Base-by-base conservation (phyloP, 2,888 invertebrate genomes). In the Microdon myrmicae region DNA sequence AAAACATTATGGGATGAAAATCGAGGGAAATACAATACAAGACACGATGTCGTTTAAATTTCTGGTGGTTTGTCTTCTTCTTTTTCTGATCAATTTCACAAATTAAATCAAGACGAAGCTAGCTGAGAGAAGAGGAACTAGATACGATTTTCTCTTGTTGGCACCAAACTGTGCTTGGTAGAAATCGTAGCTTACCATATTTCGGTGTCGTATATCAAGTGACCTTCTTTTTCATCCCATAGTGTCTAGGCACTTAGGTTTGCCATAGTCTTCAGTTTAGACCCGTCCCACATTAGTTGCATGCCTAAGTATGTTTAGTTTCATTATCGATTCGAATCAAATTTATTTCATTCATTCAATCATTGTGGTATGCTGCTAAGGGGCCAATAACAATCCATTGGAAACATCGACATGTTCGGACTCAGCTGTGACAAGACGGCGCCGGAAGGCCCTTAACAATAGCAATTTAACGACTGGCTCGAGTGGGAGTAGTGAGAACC, bases 331-430 rank as follows among this genome's bases (percentile, higher is more conserved):
- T 28, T 37, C 13, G n/a, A 25, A 35, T 34, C 22, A 44, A 48
- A 38, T 34, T 19, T 39, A 44, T 58, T 47, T 53, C 29, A 51
- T 64, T 41, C 45, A 58, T 51, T n/a, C n/a, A n/a, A n/a, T n/a
- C n/a, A n/a, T n/a, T n/a, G n/a, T n/a, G n/a, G 38, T 37, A 61
- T 61, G 54, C 56, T 47, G 13, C 64, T 28, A 67, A 44, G 66
- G 70, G 70, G 73, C 71, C 41, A 78, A 76, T 71, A 76, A 75
- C 28, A 78, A 79, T 64, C 75, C 73, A 17, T 68, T 80, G 47
- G 78, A 78, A 55, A 78, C 79, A 43, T 79, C 79, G 29, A 77
- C 77, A 9, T 78, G 79, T 66, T 79, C 79, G 41, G 80, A 79
- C 54, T 79, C 79, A 19, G 78, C 71, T 16, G 76, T 79, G 2